A percentile compares a stretch with the other conserved stretches of the same genome.
phyloP scores from a whole-genome alignment of 2,888 invertebrate species.

The Cordylochernes scorpioides region DNA sequence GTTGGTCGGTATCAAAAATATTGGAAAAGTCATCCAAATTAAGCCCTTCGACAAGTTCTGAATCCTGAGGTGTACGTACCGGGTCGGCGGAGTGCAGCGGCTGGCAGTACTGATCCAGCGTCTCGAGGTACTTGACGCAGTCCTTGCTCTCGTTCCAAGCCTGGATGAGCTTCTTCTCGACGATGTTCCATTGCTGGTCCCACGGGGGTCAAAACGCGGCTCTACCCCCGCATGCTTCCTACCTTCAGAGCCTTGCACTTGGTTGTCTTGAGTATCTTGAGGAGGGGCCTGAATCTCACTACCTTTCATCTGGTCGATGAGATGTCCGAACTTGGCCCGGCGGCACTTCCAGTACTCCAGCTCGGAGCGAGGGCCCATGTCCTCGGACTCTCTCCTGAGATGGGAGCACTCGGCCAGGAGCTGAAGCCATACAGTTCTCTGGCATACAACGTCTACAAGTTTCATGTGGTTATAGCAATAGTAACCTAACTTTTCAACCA shows the following conservation, averaged over 20 bases:
- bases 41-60: conserved; percentile 1
- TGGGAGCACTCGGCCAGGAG: conserved; percentile 72
- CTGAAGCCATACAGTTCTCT: conserved; percentile 18
- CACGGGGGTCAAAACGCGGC: conserved; percentile 2
- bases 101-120: conserved; percentile 79
- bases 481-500: too few species aligned
- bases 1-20: too few species aligned
- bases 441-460: too few species aligned
- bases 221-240: too few species aligned
- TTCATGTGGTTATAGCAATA: too few species aligned
- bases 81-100: conserved; percentile 75
- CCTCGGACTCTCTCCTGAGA: conserved; percentile 63
- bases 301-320: conserved; percentile 32
- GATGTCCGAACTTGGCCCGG: conserved; percentile 69
- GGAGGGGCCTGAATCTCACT: too few species aligned
- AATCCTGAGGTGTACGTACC: conserved; percentile 32
- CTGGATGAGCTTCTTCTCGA: conserved; percentile 21
- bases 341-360: conserved; percentile 86
- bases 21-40: background rate
- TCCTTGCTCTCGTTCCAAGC: conserved; percentile 87
- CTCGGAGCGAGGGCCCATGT: conserved; percentile 69
- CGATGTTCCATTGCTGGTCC: conserved; percentile 31
- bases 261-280: too few species aligned
- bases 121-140: conserved; percentile 77
- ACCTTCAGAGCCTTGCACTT: too few species aligned